Percentiles rank a stretch among this genome's conserved stretches.
phyloP scores from a whole-genome alignment of 1,140 invertebrate genomes.

The Drosophila saltans region DNA sequence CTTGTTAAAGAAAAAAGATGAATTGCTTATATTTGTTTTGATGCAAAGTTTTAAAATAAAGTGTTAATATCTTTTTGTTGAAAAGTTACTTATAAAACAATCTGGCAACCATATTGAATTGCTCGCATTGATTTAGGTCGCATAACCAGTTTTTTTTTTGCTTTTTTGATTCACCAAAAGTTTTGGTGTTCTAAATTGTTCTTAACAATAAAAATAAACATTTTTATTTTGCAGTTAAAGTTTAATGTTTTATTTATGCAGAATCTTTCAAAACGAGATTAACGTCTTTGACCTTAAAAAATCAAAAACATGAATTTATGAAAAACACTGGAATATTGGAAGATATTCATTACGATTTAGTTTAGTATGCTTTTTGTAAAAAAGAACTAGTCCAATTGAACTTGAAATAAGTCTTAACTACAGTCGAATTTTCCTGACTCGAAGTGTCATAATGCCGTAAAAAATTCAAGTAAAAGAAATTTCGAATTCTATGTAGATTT shows the following conservation, averaged over 20 bases:
- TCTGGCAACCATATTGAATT: background rate
- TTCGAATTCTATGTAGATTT: too few relatives aligned
- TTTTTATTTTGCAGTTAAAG: constrained; percentile 18
- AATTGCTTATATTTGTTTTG: background rate
- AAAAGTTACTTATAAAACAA: constrained; percentile 17
- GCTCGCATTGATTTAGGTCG: background rate
- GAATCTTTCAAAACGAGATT: constrained; percentile 14
- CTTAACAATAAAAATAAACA: background rate
- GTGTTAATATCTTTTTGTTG: background rate
- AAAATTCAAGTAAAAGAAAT: too few relatives aligned
- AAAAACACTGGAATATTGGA: too few relatives aligned
- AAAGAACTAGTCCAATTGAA: too few relatives aligned
- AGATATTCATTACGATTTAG: too few relatives aligned
- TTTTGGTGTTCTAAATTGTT: background rate
- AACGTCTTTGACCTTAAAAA: background rate
- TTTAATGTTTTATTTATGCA: constrained; percentile 28
- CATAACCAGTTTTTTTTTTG: background rate
- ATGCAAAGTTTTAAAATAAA: background rate
- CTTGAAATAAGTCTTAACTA: too few relatives aligned
- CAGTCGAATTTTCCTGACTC: too few relatives aligned
- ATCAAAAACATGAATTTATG: background rate
- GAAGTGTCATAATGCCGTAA: too few relatives aligned
- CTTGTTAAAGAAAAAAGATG: too few relatives aligned
- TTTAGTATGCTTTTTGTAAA: too few relatives aligned
- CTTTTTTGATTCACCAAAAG: background rate